Evolutionary conservation across 2,888 invertebrate species (phyloP), one percentile per base, ranked within the genome.

Genomic region (Lasioglossum morio): DNA sequence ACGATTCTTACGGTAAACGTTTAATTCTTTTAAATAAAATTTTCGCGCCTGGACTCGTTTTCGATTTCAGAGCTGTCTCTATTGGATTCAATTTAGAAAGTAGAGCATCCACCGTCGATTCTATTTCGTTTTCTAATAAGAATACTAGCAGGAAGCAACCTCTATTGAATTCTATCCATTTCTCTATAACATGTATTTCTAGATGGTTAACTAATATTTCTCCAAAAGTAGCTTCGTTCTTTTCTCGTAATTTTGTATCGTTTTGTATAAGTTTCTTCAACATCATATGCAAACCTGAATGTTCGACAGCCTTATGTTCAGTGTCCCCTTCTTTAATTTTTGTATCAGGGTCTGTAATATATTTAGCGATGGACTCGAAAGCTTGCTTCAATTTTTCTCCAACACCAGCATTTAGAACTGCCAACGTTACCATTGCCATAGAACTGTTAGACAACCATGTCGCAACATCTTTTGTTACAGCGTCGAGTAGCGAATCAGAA

Each of bases 131-230:
- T 95, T 98, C 97, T 70, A 97, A 96, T 34, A 97, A 93, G 77
- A 96, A 96, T 2, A 98, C 95, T 14, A 98, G 94, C 80, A 98
- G 95, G 94, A 98, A 98, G 91, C 98, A 98, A 0, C 97, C 97
- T 88, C 98, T 96, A 92, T 98, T 98, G 69, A 96, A 96, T 72
- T 96, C 95, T 77, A 97, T 94, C 98, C 98, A 98, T 23, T 94
- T 92, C 86, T 96, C 94, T 2, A 97, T 92, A 77, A 96, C 96
- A 77, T 97, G 96, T 60, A 95, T 94, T 23, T 95, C 95, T 72
- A 98, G 93, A 73, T 95, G 94, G 48, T 96, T 93, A 16, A 96
- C 93, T n/a, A 98, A 92, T 19, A 96, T 94, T 84, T 96, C 95
- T 0, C 97, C 97, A 85, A 98, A 96, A 14, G 94, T 92, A 37